phyloP scores from a whole-genome alignment of 2,797 vertebrate species.

The Gobio occitaniae region DNA sequence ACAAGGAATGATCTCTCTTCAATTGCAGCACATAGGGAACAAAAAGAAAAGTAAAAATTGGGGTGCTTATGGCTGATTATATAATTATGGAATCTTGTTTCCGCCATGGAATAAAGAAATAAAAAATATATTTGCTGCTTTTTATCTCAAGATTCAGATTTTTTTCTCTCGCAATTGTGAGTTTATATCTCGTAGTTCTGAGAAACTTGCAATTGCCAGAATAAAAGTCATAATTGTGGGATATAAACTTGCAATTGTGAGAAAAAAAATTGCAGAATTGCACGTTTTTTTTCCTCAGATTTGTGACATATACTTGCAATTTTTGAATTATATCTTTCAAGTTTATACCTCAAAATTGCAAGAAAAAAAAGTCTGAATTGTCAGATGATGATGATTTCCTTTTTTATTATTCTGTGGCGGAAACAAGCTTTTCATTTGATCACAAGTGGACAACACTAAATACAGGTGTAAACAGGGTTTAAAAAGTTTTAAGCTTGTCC shows the following conservation, averaged over 20 bases:
- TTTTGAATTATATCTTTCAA: too few relatives aligned
- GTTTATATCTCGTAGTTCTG: background rate
- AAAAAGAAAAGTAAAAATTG: slow-evolving; percentile 3
- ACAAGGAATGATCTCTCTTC: background rate
- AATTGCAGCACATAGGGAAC: slow-evolving; percentile 25
- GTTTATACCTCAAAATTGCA: too few relatives aligned
- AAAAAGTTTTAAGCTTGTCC: background rate
- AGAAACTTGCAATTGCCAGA: too few relatives aligned
- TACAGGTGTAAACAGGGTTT: background rate
- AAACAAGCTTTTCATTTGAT: background rate
- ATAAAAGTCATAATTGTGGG: background rate
- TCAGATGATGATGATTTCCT: too few relatives aligned
- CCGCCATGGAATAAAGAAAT: slow-evolving; percentile 33
- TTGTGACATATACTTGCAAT: too few relatives aligned
- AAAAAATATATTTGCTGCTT: background rate
- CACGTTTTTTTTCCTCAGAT: too few relatives aligned
- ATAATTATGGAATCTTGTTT: background rate
- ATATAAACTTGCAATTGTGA: background rate
- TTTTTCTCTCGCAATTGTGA: too few relatives aligned
- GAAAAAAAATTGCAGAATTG: too few relatives aligned
- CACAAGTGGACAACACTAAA: background rate
- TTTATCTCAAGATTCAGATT: background rate
- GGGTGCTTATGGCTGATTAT: background rate
- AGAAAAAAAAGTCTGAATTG: too few relatives aligned
- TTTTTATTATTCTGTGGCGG: background rate